Conservation (phyloP, 2,888 invertebrate species). For the Julus scanicus region DNA sequence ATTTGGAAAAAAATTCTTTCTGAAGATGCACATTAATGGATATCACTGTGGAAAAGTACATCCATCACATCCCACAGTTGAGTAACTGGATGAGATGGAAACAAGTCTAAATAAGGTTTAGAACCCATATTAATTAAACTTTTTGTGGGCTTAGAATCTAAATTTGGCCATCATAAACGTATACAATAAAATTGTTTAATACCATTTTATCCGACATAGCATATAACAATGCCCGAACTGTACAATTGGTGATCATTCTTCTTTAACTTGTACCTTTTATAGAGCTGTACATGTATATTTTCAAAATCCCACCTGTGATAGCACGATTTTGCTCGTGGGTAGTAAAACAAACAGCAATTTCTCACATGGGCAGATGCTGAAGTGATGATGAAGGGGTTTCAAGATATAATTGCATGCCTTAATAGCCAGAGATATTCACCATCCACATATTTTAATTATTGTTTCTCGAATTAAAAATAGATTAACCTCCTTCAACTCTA, state of each 20-base stretch:
- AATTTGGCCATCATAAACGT: no score
- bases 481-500: constrained; percentile 21
- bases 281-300: not conserved
- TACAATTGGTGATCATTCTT: not conserved
- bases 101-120: no score
- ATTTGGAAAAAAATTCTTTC: not conserved
- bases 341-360: constrained; percentile 12
- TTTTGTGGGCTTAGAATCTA: no score
- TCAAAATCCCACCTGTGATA: not conserved
- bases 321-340: not conserved
- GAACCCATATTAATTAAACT: no score
- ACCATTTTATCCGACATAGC: no score
- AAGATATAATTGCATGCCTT: not conserved
- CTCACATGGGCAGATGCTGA: not conserved
- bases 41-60: no score
- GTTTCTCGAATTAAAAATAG: constrained; percentile 31
- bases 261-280: not conserved
- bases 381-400: not conserved
- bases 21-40: not conserved
- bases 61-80: no score
- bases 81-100: no score
- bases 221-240: no score
- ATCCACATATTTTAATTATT: constrained; percentile 24
- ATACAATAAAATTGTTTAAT: no score
- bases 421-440: not conserved